Base-by-base conservation (phyloP, 2,888 invertebrate species). In the Diaprepes abbreviatus region DNA sequence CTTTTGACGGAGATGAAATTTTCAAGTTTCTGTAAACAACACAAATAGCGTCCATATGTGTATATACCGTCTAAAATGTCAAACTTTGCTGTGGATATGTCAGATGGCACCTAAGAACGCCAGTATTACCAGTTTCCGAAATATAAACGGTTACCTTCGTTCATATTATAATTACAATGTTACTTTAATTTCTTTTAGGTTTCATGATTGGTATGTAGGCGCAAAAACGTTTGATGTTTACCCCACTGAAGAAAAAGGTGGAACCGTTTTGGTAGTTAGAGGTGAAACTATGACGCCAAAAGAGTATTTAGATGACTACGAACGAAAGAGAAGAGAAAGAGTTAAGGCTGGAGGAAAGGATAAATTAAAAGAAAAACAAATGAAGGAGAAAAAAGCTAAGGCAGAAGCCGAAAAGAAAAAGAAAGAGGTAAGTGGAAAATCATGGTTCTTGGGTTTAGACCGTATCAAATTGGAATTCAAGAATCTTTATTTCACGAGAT, bases 211-310 rank as follows among this genome's bases (percentile, higher is more conserved):
- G 90, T 90, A 91, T 83, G 81, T 82, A 38, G 80, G 81, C 66
- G 81, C 85, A 0, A 85, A 86, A 21, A 83, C 86, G 52, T 93
- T 94, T 79, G 93, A 93, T 70, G 90, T 90, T 72, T 92, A 88
- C 80, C 94, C 94, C 52, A 89, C 89, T 70, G 88, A 88, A 33
- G 89, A 89, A 33, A 88, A 90, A 80, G 94, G 94, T 4, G 94
- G 94, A 1, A 88, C 83, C 0, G 76, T 89, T 57, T 78, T 90
- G 50, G 85, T 91, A 9, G 86, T 88, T 0, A 84, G 84, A 69
- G 89, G 90, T 7, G 86, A 90, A 79, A 88, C 88, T 0, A 84
- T 88, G 75, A 88, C 88, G 0, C 87, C 89, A 1, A 85, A 87
- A 73, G 89, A 91, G 78, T 91, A 86, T 76, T 66, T 88, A 14